phyloP scores from a whole-genome alignment of 1,140 invertebrate species.

The Bombus fervidus region DNA sequence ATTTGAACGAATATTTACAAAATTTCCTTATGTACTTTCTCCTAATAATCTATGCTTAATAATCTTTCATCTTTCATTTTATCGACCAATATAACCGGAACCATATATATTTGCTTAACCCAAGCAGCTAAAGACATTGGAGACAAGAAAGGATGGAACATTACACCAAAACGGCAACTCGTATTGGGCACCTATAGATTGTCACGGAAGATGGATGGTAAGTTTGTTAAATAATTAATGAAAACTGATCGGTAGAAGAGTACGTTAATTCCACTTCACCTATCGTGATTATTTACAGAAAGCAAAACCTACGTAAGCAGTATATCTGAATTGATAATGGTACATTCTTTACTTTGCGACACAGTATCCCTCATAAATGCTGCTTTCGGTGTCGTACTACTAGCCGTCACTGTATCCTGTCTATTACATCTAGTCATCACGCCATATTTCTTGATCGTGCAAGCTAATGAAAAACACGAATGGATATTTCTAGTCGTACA shows the following conservation, averaged over 20 bases:
- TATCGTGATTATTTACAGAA: conserved; percentile 51
- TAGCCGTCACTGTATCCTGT: conserved; percentile 86
- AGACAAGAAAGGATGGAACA: background rate
- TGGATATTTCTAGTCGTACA: conserved; percentile 83
- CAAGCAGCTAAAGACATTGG: background rate
- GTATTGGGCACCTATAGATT: background rate
- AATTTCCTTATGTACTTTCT: background rate
- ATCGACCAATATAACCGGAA: background rate
- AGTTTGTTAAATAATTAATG: too few relatives aligned
- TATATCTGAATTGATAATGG: conserved; percentile 73
- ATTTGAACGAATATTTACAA: background rate
- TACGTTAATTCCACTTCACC: background rate
- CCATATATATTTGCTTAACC: background rate
- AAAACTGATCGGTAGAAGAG: background rate
- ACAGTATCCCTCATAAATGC: conserved; percentile 74
- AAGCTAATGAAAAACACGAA: conserved; percentile 80
- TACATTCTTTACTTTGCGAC: conserved; percentile 77
- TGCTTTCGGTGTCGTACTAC: conserved; percentile 84
- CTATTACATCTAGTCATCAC: conserved; percentile 88
- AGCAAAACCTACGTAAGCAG: conserved; percentile 49
- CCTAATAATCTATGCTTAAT: background rate
- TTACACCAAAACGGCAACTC: background rate
- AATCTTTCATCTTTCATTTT: background rate
- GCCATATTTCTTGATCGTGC: conserved; percentile 87
- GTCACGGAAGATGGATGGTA: background rate